Base-by-base conservation (phyloP, 2,888 invertebrate genomes). In the Oxycera nigricornis region DNA sequence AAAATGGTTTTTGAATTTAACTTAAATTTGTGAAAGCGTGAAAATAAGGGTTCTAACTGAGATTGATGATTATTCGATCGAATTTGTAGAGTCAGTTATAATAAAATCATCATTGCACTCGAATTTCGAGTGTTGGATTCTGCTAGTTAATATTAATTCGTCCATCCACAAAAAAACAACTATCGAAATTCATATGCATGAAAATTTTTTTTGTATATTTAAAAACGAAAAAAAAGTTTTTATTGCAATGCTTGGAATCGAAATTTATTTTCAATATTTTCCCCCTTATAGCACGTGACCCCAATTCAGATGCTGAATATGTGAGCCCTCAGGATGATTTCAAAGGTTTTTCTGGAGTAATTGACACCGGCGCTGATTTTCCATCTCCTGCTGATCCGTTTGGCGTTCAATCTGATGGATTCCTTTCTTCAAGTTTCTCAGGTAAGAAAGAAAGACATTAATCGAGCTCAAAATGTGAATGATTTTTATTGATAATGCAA, bases 291-390 rank as follows among this genome's bases (percentile, higher is more conserved):
- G 75, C 76, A 24, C 59, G 74, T 17, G 59, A 75, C 73, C 74
- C 73, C 22, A 68, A 73, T 24, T 72, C 76, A 39, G 78, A 79
- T 65, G 75, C 77, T 7, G 79, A 79, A 65, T 74, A 75, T 62
- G 74, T 78, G 50, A 73, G 75, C 9, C 75, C 77, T 14, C 30
- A 74, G 7, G 76, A 74, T 67, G 81, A 80, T 73, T 84, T 82
- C 78, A 79, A 77, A 57, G 80, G 83, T 75, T 84, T 84, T 77
- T 80, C 80, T 78, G 84, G 84, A 73, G 81, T 84, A 61, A 80
- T 85, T 72, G 85, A 84, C 76, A 85, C 85, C 14, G 84, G 82
- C 14, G 77, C 81, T 61, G 83, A 83, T 72, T 81, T 85, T 79
- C 81, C 84, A 22, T 57, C 20, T 7, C 14, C 50, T n/a, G 22